These are phyloP conservation scores for Tenodera sinensis DNA, from an alignment of 2,888 invertebrate species.

Conservation along the genomic window DNA sequence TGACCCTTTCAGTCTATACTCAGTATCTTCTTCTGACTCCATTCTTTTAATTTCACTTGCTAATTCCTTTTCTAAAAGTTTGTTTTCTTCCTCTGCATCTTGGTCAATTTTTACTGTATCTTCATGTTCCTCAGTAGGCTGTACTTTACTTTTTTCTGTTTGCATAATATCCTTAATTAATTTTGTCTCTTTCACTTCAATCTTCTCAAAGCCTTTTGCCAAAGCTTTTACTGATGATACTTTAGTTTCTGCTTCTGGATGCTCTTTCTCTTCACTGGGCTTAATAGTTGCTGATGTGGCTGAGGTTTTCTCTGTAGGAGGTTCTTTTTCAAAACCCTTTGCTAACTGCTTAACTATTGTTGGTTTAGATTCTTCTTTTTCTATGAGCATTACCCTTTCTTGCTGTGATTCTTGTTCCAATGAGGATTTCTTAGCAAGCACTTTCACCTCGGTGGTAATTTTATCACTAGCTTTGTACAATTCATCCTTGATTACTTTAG, in stretches of 20 bases:
- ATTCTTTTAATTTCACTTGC: background rate
- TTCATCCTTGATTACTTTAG: background rate
- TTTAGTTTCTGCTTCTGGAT: background rate
- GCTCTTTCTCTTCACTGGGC: background rate
- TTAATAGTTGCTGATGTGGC: background rate
- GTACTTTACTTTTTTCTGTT: background rate
- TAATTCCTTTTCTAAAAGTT: background rate
- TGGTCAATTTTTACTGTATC: no score
- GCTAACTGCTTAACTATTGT: background rate
- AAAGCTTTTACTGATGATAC: constrained; percentile 4
- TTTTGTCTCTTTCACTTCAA: background rate
- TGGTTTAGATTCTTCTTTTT: background rate
- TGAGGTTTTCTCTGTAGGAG: background rate
- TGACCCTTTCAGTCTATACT: background rate
- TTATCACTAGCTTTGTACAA: no score
- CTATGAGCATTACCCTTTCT: background rate
- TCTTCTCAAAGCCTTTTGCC: constrained; percentile 21
- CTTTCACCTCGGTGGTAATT: background rate
- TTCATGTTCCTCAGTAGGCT: background rate
- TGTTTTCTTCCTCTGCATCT: background rate
- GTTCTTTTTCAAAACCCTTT: background rate
- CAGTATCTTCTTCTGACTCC: background rate
- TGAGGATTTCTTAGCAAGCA: background rate
- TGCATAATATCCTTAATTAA: background rate
- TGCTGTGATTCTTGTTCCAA: background rate